Conservation (phyloP, 1,140 invertebrate species). For the Gryllus bimaculatus region DNA sequence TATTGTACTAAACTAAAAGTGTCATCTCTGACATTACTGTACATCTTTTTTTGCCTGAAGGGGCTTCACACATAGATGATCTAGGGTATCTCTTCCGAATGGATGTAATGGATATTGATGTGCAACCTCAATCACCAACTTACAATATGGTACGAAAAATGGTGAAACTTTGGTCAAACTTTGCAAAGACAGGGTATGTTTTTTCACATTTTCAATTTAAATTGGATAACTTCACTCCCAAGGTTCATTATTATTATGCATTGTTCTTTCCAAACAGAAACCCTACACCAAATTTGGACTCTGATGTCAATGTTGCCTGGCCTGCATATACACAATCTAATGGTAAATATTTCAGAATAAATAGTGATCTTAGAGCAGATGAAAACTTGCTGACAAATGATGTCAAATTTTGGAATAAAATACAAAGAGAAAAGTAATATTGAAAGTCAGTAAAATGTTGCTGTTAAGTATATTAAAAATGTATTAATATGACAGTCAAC, state of each 20-base stretch:
- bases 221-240: background rate
- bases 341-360: background rate
- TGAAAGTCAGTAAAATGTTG: background rate
- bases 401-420: background rate
- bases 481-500: background rate
- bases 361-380: background rate
- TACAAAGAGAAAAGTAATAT: background rate
- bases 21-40: no score
- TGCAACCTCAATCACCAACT: background rate
- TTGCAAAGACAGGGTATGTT: slow-evolving; percentile 24
- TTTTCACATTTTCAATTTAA: background rate
- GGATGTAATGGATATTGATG: background rate
- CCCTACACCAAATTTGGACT: background rate
- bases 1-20: background rate
- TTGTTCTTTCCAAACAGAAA: background rate
- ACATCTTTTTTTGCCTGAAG: background rate
- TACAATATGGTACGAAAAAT: background rate
- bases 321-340: background rate
- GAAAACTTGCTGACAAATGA: background rate
- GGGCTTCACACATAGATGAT: background rate
- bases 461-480: background rate
- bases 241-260: background rate
- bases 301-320: background rate
- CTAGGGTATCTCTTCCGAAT: background rate
- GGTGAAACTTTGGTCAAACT: slow-evolving; percentile 9